Evolutionary conservation across 64 coral and sea anemone genomes (phyloP).

Genomic region (Acropora tenuis): DNA sequence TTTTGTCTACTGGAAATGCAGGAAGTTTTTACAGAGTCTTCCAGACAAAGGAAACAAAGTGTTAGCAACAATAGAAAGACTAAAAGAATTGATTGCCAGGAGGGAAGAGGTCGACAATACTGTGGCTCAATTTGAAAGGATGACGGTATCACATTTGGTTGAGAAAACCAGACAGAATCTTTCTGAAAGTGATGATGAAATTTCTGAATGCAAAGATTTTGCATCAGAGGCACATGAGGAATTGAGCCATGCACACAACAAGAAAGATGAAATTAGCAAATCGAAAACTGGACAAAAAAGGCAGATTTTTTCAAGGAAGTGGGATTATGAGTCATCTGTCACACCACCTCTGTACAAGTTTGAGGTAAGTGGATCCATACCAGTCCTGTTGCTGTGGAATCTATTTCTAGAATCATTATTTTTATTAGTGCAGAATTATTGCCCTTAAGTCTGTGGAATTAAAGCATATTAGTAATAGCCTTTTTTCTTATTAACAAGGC

Average conservation of each 20-base stretch:
- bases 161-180: constrained; percentile 13
- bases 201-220: neutral
- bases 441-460: no score
- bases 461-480: no score
- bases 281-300: neutral
- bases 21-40: constrained; percentile 51
- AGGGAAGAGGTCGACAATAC: constrained; percentile 28
- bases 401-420: neutral
- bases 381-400: neutral
- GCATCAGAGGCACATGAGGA: neutral
- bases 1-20: neutral
- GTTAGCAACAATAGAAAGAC: constrained; percentile 25
- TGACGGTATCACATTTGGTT: constrained; percentile 25
- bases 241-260: neutral
- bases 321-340: constrained; percentile 53
- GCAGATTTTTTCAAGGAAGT: neutral
- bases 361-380: constrained; percentile 12
- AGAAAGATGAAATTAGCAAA: neutral
- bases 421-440: no score
- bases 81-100: constrained; percentile 32
- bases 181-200: constrained; percentile 52
- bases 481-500: no score
- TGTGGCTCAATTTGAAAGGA: constrained; percentile 30
- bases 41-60: constrained; percentile 67
- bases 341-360: constrained; percentile 17